Conservation (phyloP, 2,797 vertebrate species). For the Gouania willdenowi region DNA sequence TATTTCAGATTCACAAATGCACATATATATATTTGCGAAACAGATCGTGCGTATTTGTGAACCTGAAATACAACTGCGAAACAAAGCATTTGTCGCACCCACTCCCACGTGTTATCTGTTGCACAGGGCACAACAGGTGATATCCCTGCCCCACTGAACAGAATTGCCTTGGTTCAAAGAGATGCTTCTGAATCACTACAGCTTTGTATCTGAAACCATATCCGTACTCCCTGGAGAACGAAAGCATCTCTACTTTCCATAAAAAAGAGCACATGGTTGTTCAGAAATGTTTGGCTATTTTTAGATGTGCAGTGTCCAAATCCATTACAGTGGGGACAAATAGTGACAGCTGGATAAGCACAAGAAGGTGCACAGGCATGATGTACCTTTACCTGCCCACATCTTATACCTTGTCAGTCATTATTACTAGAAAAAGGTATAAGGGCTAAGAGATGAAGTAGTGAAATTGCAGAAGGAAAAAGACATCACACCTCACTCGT, state of each 20-base stretch:
- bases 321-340: slow-evolving; percentile 63
- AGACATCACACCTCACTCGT: slow-evolving; percentile 34
- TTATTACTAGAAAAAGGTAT: slow-evolving; percentile 32
- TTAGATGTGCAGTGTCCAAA: slow-evolving; percentile 58
- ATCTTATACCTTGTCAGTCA: slow-evolving; percentile 41
- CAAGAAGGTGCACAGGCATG: slow-evolving; percentile 43
- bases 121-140: slow-evolving; percentile 53
- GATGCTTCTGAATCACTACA: slow-evolving; percentile 52
- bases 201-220: slow-evolving; percentile 56
- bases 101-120: slow-evolving; percentile 59
- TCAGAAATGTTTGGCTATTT: slow-evolving; percentile 66
- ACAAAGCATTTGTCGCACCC: too few relatives aligned
- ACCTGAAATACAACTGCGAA: too few relatives aligned
- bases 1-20: too few relatives aligned
- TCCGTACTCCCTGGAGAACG: slow-evolving; percentile 41
- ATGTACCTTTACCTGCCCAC: slow-evolving; percentile 61
- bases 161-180: slow-evolving; percentile 57
- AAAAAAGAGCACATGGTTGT: slow-evolving; percentile 49
- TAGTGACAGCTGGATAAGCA: slow-evolving; percentile 66
- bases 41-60: too few relatives aligned
- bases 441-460: slow-evolving; percentile 45
- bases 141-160: slow-evolving; percentile 54
- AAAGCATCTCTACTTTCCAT: slow-evolving; percentile 50
- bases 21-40: too few relatives aligned
- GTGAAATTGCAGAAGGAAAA: slow-evolving; percentile 41